These are phyloP conservation scores for Poeciliopsis presidionis DNA, from an alignment of 2,797 vertebrate genomes.

Conservation along the genomic window DNA sequence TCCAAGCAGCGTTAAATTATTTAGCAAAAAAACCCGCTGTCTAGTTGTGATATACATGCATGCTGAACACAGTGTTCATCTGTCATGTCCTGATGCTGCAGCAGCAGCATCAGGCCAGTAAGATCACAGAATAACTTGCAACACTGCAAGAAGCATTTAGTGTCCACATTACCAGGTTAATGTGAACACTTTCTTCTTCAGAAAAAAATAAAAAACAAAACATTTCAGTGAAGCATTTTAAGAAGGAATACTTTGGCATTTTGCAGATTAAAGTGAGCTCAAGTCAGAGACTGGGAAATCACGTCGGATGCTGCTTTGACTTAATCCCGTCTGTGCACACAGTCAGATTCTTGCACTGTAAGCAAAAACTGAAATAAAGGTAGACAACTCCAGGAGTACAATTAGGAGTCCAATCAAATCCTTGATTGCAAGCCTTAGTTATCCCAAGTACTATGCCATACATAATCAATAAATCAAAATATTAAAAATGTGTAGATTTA, in stretches of 20 bases:
- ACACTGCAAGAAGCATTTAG: constrained; percentile 18
- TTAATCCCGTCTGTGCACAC: constrained; percentile 65
- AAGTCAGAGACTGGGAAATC: constrained; percentile 62
- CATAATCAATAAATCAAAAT: not conserved
- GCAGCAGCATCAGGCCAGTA: constrained; percentile 7
- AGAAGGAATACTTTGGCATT: constrained; percentile 40
- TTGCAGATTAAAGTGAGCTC: constrained; percentile 72
- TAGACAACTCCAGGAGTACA: constrained; percentile 30
- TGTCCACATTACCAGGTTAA: constrained; percentile 6
- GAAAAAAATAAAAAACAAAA: not conserved
- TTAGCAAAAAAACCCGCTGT: constrained; percentile 25
- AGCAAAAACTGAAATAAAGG: constrained; percentile 48
- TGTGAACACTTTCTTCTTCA: not conserved
- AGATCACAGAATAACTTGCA: constrained; percentile 17
- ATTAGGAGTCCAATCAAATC: not conserved
- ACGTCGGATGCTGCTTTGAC: constrained; percentile 55
- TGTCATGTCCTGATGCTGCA: constrained; percentile 7
- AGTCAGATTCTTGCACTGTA: constrained; percentile 60
- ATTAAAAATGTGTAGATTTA: not conserved
- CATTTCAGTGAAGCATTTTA: constrained; percentile 36
- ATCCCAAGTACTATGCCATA: not conserved
- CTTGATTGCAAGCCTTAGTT: not conserved
- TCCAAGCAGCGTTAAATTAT: constrained; percentile 50
- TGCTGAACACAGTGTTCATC: constrained; percentile 14
- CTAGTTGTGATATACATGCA: constrained; percentile 10